Evolutionary conservation across 35 echinoderm and acorn worm species (phyloP).

Genomic region (Diadema setosum): DNA sequence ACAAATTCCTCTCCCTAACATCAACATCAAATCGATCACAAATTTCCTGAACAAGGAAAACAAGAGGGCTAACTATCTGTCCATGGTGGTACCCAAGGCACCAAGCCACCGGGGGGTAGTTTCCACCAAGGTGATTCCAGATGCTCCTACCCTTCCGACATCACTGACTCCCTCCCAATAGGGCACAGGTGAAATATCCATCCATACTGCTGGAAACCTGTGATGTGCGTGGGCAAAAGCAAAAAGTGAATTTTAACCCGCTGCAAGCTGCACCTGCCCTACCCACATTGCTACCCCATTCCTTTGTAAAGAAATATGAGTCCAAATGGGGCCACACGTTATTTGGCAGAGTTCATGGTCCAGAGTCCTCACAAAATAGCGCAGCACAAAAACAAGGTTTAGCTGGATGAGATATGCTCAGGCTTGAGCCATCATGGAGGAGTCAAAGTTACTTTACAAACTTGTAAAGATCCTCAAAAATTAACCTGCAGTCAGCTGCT

Average conservation of each 20-base stretch:
- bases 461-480: conserved; percentile 54
- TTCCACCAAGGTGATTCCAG: conserved; percentile 1
- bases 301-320: conserved; percentile 29
- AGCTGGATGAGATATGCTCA: conserved; percentile 56
- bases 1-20: conserved; percentile 22
- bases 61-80: conserved; percentile 23
- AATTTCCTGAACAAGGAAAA: conserved; percentile 6
- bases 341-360: conserved; percentile 48
- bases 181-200: conserved; percentile 22
- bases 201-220: neutral
- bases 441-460: conserved; percentile 16
- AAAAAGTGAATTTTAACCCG: neutral
- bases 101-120: conserved; percentile 2
- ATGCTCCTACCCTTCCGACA: conserved; percentile 9
- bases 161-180: conserved; percentile 2
- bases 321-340: conserved; percentile 64
- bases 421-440: conserved; percentile 20
- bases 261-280: neutral
- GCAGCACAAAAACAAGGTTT: conserved; percentile 72
- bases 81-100: conserved; percentile 21
- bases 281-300: neutral
- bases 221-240: conserved; percentile 12
- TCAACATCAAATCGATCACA: conserved; percentile 36
- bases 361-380: neutral
- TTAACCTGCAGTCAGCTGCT: neutral